phyloP scores from a whole-genome alignment of 2,888 invertebrate genomes.

The Aspidiotus rigidus region DNA sequence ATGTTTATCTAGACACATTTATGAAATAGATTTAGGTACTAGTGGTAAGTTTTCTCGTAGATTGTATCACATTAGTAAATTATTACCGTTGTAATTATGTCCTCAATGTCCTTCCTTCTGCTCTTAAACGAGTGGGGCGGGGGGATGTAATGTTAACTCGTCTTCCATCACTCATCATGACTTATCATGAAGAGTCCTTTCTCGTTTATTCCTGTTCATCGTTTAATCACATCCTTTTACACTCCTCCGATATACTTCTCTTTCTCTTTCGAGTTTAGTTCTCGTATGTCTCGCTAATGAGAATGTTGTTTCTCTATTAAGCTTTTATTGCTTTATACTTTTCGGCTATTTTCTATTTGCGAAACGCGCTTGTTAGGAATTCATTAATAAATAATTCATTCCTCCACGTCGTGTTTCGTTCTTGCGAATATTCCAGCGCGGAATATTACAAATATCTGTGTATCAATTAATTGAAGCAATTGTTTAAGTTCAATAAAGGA shows the following conservation, averaged over 20 bases:
- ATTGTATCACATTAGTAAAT: constrained; percentile 2
- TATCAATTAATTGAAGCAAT: no score
- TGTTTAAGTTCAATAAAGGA: no score
- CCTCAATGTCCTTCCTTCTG: not conserved
- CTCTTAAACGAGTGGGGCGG: constrained; percentile 12
- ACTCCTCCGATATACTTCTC: not conserved
- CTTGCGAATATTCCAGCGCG: not conserved
- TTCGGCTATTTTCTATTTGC: not conserved
- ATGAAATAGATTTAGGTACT: constrained; percentile 6
- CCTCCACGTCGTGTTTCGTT: not conserved
- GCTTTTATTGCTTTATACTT: no score
- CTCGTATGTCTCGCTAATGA: not conserved
- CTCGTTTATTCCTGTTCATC: constrained; percentile 1
- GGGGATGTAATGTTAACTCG: constrained; percentile 14
- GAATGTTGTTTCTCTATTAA: not conserved
- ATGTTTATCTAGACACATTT: constrained; percentile 8
- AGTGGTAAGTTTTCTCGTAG: constrained; percentile 3
- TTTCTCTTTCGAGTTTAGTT: not conserved
- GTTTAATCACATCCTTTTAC: not conserved
- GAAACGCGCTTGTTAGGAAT: constrained; percentile 7
- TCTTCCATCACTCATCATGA: not conserved
- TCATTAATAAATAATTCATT: constrained; percentile 7
- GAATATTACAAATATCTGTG: not conserved
- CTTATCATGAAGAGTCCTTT: not conserved
- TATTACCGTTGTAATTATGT: constrained; percentile 2